Conservation (phyloP, 2,888 invertebrate species). For the Eristalinus aeneus region DNA sequence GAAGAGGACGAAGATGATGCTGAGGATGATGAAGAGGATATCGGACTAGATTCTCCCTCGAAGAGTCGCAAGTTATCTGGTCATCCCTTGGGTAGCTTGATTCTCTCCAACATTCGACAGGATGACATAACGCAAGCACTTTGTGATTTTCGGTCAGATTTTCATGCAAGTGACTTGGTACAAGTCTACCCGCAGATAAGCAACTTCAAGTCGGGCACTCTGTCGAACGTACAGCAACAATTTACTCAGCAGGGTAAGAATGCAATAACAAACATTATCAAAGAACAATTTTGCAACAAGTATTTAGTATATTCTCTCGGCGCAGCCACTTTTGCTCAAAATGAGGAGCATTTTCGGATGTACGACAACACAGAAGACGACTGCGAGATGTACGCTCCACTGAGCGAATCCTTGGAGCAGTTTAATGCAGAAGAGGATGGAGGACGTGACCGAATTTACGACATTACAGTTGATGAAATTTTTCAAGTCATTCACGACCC, state of each 20-base stretch:
- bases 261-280: slow-evolving; percentile 2
- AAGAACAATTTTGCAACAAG: slow-evolving; percentile 47
- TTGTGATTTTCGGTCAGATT: slow-evolving; percentile 79
- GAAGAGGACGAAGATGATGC: slow-evolving; percentile 71
- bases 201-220: slow-evolving; percentile 76
- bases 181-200: slow-evolving; percentile 78
- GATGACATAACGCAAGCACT: slow-evolving; percentile 78
- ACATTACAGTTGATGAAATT: slow-evolving; percentile 80
- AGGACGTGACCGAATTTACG: slow-evolving; percentile 77
- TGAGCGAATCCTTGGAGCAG: slow-evolving; percentile 77
- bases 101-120: slow-evolving; percentile 76
- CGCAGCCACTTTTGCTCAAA: slow-evolving; percentile 73
- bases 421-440: slow-evolving; percentile 77
- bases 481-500: slow-evolving; percentile 79
- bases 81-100: slow-evolving; percentile 78
- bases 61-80: slow-evolving; percentile 76
- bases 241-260: slow-evolving; percentile 72
- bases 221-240: slow-evolving; percentile 77
- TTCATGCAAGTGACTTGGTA: slow-evolving; percentile 78
- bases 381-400: slow-evolving; percentile 77
- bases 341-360: slow-evolving; percentile 75
- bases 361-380: slow-evolving; percentile 75
- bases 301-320: slow-evolving; percentile 68
- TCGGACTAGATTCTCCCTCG: slow-evolving; percentile 72
- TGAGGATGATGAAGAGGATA: slow-evolving; percentile 72